A percentile compares a stretch with the other conserved stretches of the same genome.
phyloP scores from a whole-genome alignment of 1,140 invertebrate genomes.

The Plutomurus gul region DNA sequence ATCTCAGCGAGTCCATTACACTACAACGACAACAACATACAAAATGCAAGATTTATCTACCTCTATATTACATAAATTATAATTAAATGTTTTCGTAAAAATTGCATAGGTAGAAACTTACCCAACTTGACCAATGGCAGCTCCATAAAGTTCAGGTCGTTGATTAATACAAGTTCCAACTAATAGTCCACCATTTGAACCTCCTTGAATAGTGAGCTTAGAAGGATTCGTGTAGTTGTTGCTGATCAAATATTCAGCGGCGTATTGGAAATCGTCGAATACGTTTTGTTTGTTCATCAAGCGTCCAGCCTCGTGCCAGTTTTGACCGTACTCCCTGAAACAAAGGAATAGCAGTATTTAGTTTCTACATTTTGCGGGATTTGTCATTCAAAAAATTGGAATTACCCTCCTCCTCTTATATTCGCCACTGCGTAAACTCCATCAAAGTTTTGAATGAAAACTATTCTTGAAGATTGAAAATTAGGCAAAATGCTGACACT shows the following conservation, averaged over 20 bases:
- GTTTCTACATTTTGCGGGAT: background rate
- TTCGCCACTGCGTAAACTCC: constrained; percentile 92
- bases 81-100: background rate
- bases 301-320: constrained; percentile 92
- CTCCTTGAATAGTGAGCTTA: constrained; percentile 84
- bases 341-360: background rate
- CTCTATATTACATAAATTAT: background rate
- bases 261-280: constrained; percentile 94
- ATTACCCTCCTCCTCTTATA: constrained; percentile 90
- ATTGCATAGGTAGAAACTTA: background rate
- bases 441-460: constrained; percentile 88
- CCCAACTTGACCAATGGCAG: constrained; percentile 86
- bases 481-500: constrained; percentile 86
- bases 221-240: constrained; percentile 75
- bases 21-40: background rate
- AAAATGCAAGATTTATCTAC: background rate
- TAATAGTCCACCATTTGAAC: constrained; percentile 59
- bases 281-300: constrained; percentile 94
- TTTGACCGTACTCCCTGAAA: constrained; percentile 89
- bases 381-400: background rate
- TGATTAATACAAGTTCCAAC: constrained; percentile 92
- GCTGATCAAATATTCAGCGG: constrained; percentile 85
- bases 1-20: constrained; percentile 69
- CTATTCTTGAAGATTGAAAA: constrained; percentile 77
- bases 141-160: constrained; percentile 90